These are phyloP conservation scores for Hypothenemus hampei DNA, from an alignment of 1,140 invertebrate species.

Conservation along the genomic window DNA sequence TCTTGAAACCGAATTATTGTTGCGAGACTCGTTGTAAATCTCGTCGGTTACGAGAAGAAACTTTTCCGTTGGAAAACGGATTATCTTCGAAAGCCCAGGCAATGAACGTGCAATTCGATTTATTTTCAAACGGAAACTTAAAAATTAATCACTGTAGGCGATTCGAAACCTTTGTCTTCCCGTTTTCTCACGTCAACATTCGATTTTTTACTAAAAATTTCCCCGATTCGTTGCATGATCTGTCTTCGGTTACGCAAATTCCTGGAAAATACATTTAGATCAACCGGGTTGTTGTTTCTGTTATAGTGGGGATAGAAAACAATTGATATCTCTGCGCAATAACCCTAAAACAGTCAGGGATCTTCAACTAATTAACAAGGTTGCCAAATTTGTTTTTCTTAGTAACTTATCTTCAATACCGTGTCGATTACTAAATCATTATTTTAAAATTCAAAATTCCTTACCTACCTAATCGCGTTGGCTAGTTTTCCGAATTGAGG, in stretches of 20 bases:
- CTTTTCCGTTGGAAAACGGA: too few relatives aligned
- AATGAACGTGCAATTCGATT: too few relatives aligned
- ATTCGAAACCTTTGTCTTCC: conserved; percentile 13
- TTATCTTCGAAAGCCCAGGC: too few relatives aligned
- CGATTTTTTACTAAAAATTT: conserved; percentile 13
- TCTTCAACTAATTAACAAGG: too few relatives aligned
- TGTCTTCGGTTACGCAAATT: conserved; percentile 2
- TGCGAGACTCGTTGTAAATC: too few relatives aligned
- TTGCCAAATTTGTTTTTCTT: too few relatives aligned
- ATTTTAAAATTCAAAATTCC: background rate
- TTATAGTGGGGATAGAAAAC: background rate
- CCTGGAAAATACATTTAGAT: conserved; percentile 4
- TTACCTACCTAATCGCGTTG: conserved; percentile 10
- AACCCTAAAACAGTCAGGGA: too few relatives aligned
- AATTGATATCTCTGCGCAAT: background rate
- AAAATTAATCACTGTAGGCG: conserved; percentile 13
- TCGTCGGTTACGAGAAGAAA: too few relatives aligned
- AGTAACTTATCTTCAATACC: background rate
- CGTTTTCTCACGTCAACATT: background rate
- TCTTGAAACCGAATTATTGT: too few relatives aligned
- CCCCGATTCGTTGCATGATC: conserved; percentile 7
- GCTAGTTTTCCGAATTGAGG: conserved; percentile 18
- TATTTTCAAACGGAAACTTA: conserved; percentile 6
- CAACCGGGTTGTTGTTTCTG: background rate
- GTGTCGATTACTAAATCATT: background rate